Percentiles rank a stretch among this genome's conserved stretches.
These are phyloP conservation scores for Phymastichus coffea DNA, from an alignment of 1,140 invertebrate genomes.

Conservation along the genomic window DNA sequence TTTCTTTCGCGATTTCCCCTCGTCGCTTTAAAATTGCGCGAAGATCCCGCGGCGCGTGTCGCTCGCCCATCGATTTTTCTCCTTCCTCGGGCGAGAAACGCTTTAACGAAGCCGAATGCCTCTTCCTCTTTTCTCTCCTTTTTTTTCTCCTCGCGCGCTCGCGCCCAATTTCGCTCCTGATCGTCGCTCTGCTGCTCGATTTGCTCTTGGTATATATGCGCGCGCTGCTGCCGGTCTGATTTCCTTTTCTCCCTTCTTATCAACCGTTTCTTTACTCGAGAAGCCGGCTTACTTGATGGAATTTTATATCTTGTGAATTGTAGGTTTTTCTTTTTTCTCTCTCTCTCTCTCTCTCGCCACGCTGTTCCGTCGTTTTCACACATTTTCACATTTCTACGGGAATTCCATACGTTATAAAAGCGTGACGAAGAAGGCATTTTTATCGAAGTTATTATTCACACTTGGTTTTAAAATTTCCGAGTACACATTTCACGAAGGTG, in stretches of 20 bases:
- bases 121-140: not conserved
- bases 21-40: conserved; percentile 32
- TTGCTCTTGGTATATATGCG: no score
- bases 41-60: conserved; percentile 29
- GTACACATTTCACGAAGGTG: no score
- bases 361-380: no score
- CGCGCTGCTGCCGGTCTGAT: no score
- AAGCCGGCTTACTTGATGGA: no score
- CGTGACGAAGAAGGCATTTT: not conserved
- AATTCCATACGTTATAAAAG: not conserved
- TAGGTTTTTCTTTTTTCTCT: no score
- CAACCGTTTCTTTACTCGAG: no score
- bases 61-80: conserved; percentile 28
- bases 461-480: no score
- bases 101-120: conserved; percentile 17
- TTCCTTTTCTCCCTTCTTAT: no score
- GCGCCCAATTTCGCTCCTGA: not conserved
- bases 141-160: not conserved
- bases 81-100: conserved; percentile 15
- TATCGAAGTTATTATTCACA: no score
- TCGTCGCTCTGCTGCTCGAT: not conserved
- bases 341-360: no score
- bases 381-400: not conserved
- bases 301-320: no score
- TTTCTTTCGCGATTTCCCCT: not conserved